phyloP scores from a whole-genome alignment of 2,113 vertebrate species.

The Ctenomys sociabilis region DNA sequence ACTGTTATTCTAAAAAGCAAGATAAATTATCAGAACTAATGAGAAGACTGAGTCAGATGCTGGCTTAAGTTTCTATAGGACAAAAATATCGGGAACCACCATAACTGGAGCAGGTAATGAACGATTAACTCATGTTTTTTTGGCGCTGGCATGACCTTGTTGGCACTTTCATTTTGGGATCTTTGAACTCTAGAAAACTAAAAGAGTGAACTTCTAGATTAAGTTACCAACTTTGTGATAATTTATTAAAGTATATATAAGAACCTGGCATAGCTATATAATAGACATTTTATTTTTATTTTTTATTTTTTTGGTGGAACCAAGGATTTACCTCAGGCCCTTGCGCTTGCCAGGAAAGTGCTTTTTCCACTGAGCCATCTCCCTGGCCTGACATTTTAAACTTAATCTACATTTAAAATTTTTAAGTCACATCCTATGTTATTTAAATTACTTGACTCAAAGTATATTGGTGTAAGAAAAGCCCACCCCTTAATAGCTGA shows the following conservation, averaged over 20 bases:
- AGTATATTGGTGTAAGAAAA: neutral
- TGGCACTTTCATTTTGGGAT: neutral
- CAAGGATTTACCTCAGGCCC: no score
- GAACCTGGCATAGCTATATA: neutral
- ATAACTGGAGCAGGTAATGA: neutral
- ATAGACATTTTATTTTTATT: neutral
- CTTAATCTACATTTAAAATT: neutral
- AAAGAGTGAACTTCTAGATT: neutral
- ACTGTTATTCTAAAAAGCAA: no score
- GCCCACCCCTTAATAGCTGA: no score
- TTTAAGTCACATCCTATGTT: neutral
- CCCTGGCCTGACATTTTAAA: no score
- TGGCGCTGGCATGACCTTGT: neutral
- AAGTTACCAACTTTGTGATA: neutral
- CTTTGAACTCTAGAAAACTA: neutral
- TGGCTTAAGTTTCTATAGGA: neutral
- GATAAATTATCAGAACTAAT: neutral
- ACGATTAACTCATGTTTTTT: no score
- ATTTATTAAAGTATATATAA: neutral
- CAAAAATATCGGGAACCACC: neutral
- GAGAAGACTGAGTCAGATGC: neutral
- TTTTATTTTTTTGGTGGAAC: no score
- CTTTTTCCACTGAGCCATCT: no score
- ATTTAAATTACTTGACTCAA: neutral
- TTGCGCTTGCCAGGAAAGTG: no score